Evolutionary conservation across 2,797 vertebrate species (phyloP).

Genomic region (Alectoris magna): DNA sequence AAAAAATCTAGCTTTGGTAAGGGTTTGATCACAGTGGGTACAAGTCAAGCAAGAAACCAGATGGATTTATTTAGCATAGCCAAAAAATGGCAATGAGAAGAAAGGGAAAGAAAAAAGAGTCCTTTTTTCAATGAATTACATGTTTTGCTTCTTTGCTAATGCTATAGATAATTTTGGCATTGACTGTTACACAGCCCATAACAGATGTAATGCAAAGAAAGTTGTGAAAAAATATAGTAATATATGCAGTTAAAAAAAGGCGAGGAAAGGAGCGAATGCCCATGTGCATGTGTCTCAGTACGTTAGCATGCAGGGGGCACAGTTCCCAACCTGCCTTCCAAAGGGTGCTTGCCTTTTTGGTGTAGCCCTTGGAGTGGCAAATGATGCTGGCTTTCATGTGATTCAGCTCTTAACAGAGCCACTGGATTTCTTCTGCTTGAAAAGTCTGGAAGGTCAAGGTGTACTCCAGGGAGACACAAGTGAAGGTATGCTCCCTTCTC

Average conservation of each 20-base stretch:
- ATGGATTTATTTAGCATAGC: neutral
- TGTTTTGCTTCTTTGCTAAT: neutral
- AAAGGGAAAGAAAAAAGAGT: neutral
- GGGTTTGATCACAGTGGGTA: neutral
- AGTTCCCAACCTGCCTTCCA: neutral
- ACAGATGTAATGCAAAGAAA: neutral
- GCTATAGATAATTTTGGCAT: neutral
- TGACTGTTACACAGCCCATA: neutral
- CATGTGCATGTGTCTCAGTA: neutral
- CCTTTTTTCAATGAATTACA: neutral
- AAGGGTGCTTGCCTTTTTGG: neutral
- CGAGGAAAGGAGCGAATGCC: neutral
- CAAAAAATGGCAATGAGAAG: neutral
- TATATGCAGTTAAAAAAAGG: neutral
- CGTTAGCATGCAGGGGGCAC: rapidly evolving
- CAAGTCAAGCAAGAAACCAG: neutral
- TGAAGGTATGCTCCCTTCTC: neutral
- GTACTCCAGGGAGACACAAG: neutral
- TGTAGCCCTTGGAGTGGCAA: neutral
- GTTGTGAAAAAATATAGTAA: neutral
- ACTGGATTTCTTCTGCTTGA: neutral
- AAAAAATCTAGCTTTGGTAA: neutral
- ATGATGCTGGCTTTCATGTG: neutral
- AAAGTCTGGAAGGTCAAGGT: neutral
- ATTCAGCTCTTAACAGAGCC: neutral